These are phyloP conservation scores for Platyscapa corneri DNA, from an alignment of 1,140 invertebrate genomes.

Conservation along the genomic window DNA sequence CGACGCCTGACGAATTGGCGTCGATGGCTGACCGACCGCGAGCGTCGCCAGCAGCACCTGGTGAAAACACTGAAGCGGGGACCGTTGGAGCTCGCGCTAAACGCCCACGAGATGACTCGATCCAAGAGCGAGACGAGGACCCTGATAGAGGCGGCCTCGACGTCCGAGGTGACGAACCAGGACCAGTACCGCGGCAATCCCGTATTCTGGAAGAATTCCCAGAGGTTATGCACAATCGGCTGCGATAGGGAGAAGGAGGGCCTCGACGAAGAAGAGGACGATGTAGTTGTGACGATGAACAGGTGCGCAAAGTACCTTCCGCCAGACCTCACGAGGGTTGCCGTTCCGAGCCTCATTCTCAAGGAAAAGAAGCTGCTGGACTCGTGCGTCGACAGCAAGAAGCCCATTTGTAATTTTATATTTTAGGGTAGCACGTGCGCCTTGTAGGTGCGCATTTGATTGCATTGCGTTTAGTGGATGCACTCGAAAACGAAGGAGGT, in stretches of 20 bases:
- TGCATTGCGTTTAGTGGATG: too few species aligned
- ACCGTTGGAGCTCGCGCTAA: slow-evolving; percentile 64
- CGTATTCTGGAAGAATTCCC: slow-evolving; percentile 59
- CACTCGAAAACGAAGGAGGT: too few species aligned
- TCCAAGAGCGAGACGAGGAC: slow-evolving; percentile 57
- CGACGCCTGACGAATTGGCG: slow-evolving; percentile 61
- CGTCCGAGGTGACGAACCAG: slow-evolving; percentile 57
- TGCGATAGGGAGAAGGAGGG: background rate
- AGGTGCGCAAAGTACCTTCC: slow-evolving; percentile 29
- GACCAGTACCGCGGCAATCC: slow-evolving; percentile 61
- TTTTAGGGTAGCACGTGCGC: background rate
- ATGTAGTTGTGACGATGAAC: background rate
- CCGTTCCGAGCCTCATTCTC: slow-evolving; percentile 65
- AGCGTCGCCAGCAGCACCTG: slow-evolving; percentile 49
- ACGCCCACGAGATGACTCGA: slow-evolving; percentile 61
- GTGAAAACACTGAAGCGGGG: slow-evolving; percentile 56
- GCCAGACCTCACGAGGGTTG: slow-evolving; percentile 67
- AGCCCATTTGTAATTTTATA: slow-evolving; percentile 18
- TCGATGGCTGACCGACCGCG: slow-evolving; percentile 58
- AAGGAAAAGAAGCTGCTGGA: slow-evolving; percentile 58
- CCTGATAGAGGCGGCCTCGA: slow-evolving; percentile 64
- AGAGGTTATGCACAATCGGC: background rate
- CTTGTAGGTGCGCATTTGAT: too few species aligned
- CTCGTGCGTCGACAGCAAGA: background rate
- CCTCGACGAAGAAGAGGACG: slow-evolving; percentile 41